Base-by-base conservation (phyloP, 2,888 invertebrate species). In the Resseliella maxima region DNA sequence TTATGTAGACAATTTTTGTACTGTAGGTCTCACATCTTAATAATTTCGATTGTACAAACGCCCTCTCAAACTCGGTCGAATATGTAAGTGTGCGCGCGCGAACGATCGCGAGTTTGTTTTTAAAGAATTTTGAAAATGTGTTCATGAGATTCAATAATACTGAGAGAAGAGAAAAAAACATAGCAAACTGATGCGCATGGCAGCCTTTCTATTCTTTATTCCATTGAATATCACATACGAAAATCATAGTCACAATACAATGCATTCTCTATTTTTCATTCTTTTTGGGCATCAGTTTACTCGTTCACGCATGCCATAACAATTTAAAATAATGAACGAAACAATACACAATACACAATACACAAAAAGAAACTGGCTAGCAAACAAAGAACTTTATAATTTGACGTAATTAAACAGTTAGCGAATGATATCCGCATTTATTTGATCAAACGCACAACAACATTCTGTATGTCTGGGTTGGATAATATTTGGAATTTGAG, bases 241-340 rank as follows among this genome's bases (percentile, higher is more conserved):
- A 72, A 72, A 72, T 72, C 72, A 72, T 72, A 72, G 72, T 35
- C 59, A 24, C 59, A 59, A 72, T 35, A 72, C 72, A 72, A 72
- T 72, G 24, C 24, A 24, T 50, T 31, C 31, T 31, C n/a, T n/a
- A n/a, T n/a, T 72, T 72, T 18, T 35, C 35, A 72, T 72, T 72
- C 72, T 72, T 35, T 31, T 50, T 18, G 59, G 18, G 72, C 72
- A 72, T 72, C 31, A 31, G 3, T 15, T 72, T 15, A 72, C 12
- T 35, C 72, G 72, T 72, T 72, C 72, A 72, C 72, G 72, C 72
- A 72, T 72, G 72, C 72, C 72, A 72, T 72, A 72, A 72, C 72
- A 72, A 72, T 72, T 72, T 72, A 72, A 72, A 72, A 72, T 31
- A 72, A 72, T 72, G 72, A 72, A 72, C 35, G 31, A 72, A 72